A percentile compares a stretch with the other conserved stretches of the same genome.
Conservation (phyloP, 2,113 vertebrate species). For the Ifrita kowaldi region DNA sequence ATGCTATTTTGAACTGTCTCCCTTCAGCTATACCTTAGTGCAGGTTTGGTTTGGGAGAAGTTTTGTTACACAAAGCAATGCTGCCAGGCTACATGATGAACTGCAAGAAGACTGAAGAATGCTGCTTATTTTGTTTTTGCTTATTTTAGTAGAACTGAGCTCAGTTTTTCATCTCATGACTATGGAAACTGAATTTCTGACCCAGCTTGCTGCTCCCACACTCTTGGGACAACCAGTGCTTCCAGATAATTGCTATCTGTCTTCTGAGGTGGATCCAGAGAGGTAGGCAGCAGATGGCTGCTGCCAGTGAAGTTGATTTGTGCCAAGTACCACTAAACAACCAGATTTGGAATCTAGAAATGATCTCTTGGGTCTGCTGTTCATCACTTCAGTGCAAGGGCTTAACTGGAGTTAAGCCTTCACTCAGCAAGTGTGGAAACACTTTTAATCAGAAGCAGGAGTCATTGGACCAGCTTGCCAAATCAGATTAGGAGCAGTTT, state of each 20-base stretch:
- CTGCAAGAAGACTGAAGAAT: background rate
- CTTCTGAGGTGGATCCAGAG: background rate
- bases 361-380: background rate
- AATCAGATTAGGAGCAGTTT: constrained; percentile 11
- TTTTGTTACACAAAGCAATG: background rate
- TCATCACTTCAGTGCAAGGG: background rate
- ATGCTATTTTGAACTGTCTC: background rate
- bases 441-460: constrained; percentile 9
- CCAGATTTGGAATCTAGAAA: background rate
- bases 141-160: background rate
- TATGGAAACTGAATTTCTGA: background rate
- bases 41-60: background rate
- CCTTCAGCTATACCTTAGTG: background rate
- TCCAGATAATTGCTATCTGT: background rate
- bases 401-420: background rate
- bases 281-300: background rate
- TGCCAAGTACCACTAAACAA: background rate
- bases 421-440: background rate
- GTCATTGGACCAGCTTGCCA: background rate
- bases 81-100: background rate
- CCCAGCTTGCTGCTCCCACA: background rate
- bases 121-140: background rate
- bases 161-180: background rate
- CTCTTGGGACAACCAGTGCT: background rate
- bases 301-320: background rate